Evolutionary conservation across 2,113 vertebrate genomes (phyloP), one percentile per base, ranked within the genome.

Genomic region (Chaetodon trifascialis): DNA sequence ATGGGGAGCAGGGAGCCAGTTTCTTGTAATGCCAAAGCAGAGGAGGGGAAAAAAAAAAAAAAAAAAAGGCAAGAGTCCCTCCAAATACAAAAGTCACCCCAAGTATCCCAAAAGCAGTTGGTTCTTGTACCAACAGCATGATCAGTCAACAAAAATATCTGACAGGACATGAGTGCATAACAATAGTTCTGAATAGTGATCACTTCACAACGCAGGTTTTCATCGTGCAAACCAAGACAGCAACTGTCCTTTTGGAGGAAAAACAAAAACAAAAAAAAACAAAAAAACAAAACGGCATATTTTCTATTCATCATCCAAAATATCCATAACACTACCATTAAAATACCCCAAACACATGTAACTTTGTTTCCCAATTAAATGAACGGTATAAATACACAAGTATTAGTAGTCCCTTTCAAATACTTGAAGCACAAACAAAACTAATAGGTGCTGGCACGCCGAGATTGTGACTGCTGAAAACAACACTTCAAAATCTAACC

Each of bases 361-460:
- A 76, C 60, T 68, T 62, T 76, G 54, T 73, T 80, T 76, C 79
- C 76, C 30, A 25, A 83, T 84, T 54, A 69, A 90, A 84, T 51
- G 59, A 88, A 82, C n/a, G 49, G 80, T 70, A 91, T 69, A 90
- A 93, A 88, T 79, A 90, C 64, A 82, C 68, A 69, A 68, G 40
- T 76, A 73, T 85, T 84, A 92, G 85, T 79, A 93, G 91, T 93
- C 90, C 91, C 86, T 91, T 93, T 88, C 72, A 88, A 89, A 93
- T 81, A 85, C 84, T 89, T 86, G 25, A 87, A 91, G 86, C 84
- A 82, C 79, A 88, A 82, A 87, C 23, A 73, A 80, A 90, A 89
- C 34, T 1, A 63, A 58, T 15, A 84, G 72, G 76, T 84, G 85
- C 79, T 66, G 58, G 84, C 72, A 86, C 68, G 77, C 52, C 69